Conservation (phyloP, 2,888 invertebrate species). For the Harmothoe impar region DNA sequence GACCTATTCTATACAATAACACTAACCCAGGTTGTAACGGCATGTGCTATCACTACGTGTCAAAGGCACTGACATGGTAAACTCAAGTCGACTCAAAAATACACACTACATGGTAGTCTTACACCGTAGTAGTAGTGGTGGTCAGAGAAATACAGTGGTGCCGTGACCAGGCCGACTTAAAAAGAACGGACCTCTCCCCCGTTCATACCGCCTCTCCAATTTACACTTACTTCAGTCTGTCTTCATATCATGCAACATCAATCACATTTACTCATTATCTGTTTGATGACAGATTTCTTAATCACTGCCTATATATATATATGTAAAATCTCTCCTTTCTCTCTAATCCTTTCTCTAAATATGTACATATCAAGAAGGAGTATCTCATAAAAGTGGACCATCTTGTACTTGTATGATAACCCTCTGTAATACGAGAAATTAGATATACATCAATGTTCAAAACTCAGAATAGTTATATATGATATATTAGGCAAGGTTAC, state of each 20-base stretch:
- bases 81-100: slow-evolving; percentile 35
- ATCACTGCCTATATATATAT: background rate
- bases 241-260: background rate
- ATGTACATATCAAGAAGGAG: background rate
- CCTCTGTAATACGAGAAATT: background rate
- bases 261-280: slow-evolving; percentile 4
- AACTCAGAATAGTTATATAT: background rate
- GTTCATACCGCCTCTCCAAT: slow-evolving; percentile 4
- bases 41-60: slow-evolving; percentile 42
- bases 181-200: slow-evolving; percentile 40
- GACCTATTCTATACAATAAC: background rate
- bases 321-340: background rate
- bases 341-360: background rate
- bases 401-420: background rate
- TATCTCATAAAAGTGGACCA: slow-evolving; percentile 8
- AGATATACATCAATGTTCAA: background rate
- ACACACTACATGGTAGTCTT: slow-evolving; percentile 17
- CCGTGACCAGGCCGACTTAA: slow-evolving; percentile 2
- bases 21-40: background rate
- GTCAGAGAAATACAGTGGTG: background rate
- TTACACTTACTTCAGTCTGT: background rate
- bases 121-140: background rate
- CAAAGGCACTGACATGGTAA: slow-evolving; percentile 58
- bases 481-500: background rate
- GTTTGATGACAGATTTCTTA: background rate